phyloP scores from a whole-genome alignment of 64 coral and sea anemone genomes.

The Montipora capricornis region DNA sequence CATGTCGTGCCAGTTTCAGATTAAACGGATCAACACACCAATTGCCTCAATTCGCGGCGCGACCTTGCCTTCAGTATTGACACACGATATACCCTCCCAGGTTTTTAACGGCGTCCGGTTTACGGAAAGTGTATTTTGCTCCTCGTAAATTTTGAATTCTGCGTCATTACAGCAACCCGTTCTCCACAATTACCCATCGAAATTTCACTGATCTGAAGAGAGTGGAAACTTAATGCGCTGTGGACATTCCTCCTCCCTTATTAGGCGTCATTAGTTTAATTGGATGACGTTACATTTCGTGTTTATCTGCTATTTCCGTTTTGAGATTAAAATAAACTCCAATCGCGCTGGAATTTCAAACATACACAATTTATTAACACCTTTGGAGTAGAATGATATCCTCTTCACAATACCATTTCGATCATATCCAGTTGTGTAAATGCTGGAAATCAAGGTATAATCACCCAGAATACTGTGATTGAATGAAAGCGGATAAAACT shows the following conservation, averaged over 20 bases:
- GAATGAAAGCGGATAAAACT: too few relatives aligned
- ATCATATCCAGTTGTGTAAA: too few relatives aligned
- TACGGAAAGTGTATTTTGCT: not conserved
- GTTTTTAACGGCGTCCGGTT: not conserved
- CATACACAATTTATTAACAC: not conserved
- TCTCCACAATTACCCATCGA: not conserved
- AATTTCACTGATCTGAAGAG: too few relatives aligned
- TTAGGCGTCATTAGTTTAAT: too few relatives aligned
- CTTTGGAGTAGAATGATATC: not conserved
- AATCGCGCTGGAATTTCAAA: slow-evolving; percentile 4
- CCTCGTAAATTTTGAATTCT: not conserved
- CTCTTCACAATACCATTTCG: too few relatives aligned
- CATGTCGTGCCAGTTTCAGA: not conserved
- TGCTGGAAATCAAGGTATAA: too few relatives aligned
- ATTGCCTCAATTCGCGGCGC: too few relatives aligned
- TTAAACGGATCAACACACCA: not conserved
- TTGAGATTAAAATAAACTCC: not conserved
- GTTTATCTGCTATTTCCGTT: slow-evolving; percentile 10
- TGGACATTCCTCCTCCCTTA: too few relatives aligned
- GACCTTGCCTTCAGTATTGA: too few relatives aligned
- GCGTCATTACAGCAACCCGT: not conserved
- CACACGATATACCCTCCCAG: not conserved
- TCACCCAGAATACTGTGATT: too few relatives aligned
- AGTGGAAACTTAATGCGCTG: too few relatives aligned
- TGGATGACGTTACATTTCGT: not conserved